Evolutionary conservation across 2,888 invertebrate genomes (phyloP), one percentile per base, ranked within the genome.

Genomic region (Dermolepida albohirtum): DNA sequence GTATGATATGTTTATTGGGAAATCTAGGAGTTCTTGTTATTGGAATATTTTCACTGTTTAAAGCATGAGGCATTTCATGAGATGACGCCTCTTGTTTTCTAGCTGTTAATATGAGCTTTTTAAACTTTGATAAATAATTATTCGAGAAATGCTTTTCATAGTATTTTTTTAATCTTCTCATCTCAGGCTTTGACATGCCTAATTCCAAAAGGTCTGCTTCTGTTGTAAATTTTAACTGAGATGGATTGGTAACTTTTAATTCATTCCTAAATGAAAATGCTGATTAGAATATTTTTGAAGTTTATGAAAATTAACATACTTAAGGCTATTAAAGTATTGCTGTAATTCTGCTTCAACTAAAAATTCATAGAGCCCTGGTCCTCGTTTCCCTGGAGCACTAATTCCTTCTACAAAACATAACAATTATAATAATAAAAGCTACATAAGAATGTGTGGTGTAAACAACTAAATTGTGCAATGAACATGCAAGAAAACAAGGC

Each of bases 121-220:
- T 96, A 77, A 98, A 92, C 84, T 96, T 97, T 40, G 92, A 92
- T 68, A 97, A 86, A 80, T 97, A 96, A 74, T 95, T 95, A 80
- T 96, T 95, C 0, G 97, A 96, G 81, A 92, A 96, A 83, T 96
- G 94, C 83, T 95, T 96, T 71, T 95, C 92, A 81, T 95, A 98
- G 81, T 92, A 95, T 84, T 97, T 97, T 79, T 95, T 93, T 73
- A 98, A 89, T 67, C 98, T 88, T 69, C 98, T 89, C 85, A 97
- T 95, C 85, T 99, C 98, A 27, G 98, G 97, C 78, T 93, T 93
- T 12, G 96, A 94, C 87, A 97, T 91, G 12, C 98, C 98, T 78
- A 99, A 92, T 75, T 94, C 93, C 64, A 88, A 86, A 71, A 98
- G 86, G 84, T 99, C 98, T 77, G 96, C 94, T 78, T 95, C 95